Evolutionary conservation across 2,113 vertebrate genomes (phyloP).

Genomic region (Alligator mississippiensis): DNA sequence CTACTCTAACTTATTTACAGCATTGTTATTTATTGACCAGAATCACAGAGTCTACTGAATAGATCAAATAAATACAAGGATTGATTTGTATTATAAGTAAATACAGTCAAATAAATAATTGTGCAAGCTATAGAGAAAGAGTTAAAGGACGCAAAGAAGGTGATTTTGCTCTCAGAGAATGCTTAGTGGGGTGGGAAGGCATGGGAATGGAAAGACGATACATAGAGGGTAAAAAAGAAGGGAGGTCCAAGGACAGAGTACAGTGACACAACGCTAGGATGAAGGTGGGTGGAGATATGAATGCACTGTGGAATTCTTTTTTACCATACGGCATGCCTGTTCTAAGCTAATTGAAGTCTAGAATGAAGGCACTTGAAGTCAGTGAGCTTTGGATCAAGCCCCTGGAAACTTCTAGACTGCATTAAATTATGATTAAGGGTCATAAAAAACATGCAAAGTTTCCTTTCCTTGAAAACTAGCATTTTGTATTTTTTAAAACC

Average conservation of each 20-base stretch:
- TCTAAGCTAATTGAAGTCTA: neutral
- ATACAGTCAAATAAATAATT: neutral
- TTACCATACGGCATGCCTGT: neutral
- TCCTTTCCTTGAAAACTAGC: neutral
- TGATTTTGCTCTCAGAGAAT: neutral
- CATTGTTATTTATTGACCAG: neutral
- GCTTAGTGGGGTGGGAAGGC: neutral
- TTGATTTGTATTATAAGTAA: neutral
- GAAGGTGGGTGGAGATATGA: neutral
- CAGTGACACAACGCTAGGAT: neutral
- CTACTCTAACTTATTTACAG: neutral
- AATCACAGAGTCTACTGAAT: neutral
- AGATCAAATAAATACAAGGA: neutral
- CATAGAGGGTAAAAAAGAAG: neutral
- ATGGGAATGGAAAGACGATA: neutral
- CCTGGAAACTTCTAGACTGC: neutral
- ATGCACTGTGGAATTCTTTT: neutral
- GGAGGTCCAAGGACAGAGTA: neutral
- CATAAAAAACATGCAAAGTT: neutral
- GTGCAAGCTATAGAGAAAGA: neutral
- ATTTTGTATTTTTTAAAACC: conserved; percentile 9
- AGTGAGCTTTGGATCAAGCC: neutral
- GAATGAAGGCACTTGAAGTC: neutral
- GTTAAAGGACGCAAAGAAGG: neutral
- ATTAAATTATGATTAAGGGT: neutral